These are phyloP conservation scores for Gymnocheta viridis DNA, from an alignment of 2,888 invertebrate species.

Conservation along the genomic window DNA sequence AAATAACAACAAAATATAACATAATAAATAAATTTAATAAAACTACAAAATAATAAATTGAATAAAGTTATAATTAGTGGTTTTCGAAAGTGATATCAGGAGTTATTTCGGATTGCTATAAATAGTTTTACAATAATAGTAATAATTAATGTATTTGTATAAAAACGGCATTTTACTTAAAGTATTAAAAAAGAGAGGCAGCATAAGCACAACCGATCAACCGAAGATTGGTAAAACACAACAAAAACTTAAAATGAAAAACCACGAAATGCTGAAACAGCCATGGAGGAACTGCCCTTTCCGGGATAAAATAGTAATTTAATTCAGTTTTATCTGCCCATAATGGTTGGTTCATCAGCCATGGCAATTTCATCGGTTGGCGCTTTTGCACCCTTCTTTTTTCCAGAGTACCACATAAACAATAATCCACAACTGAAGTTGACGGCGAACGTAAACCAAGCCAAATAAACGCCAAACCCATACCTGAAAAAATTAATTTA, in stretches of 20 bases:
- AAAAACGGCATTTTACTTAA: slow-evolving; percentile 51
- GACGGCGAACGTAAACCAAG: slow-evolving; percentile 89
- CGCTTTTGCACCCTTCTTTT: slow-evolving; percentile 92
- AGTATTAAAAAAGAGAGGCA: slow-evolving; percentile 42
- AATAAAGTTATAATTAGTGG: too few relatives aligned
- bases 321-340: slow-evolving; percentile 83
- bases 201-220: slow-evolving; percentile 30
- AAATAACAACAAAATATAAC: not conserved
- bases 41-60: too few relatives aligned
- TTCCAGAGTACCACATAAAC: slow-evolving; percentile 91
- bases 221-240: slow-evolving; percentile 17
- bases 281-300: slow-evolving; percentile 58
- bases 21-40: not conserved
- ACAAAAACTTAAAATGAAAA: slow-evolving; percentile 51
- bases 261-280: slow-evolving; percentile 63
- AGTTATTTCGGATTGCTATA: not conserved
- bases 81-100: not conserved
- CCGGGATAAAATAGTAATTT: not conserved
- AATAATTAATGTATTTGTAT: slow-evolving; percentile 33
- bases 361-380: slow-evolving; percentile 91
- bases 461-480: slow-evolving; percentile 88
- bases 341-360: slow-evolving; percentile 93
- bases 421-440: slow-evolving; percentile 87
- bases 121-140: not conserved
- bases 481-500: slow-evolving; percentile 82